Evolutionary conservation across 2,113 vertebrate genomes (phyloP), one percentile per base, ranked within the genome.

Genomic region (Rhineura floridana): DNA sequence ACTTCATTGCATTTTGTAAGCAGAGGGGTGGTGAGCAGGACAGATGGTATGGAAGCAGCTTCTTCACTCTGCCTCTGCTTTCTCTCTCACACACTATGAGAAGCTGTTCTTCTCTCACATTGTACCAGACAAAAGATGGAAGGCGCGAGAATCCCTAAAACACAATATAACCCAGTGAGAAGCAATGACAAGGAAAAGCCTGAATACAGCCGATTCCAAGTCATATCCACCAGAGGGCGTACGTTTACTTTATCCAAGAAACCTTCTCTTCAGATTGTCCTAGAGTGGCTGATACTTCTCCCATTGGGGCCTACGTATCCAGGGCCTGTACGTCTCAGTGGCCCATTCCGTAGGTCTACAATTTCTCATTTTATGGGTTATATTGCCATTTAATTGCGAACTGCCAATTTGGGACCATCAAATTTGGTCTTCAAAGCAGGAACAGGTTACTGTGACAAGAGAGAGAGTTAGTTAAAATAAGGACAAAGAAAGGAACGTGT

Each of bases 161-260:
- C 4, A 13, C 59, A 79, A 67, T 7, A 6, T 70, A 42, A n/a
- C 17, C 33, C 46, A 39, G 62, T 11, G 85, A 89, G 69, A 30
- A 63, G 0, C 1, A 0, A 62, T 0, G 6, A 9, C 11, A 69
- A 79, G n/a, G 44, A 82, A 0, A 0, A 77, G 88, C 11, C 42
- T 44, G 83, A 83, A 0, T 1, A 23, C 1, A 12, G 3, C 7
- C 80, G 89, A 84, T 75, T 95, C 92, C 91, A 79, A 39, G 8
- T 63, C 86, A 88, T 70, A 81, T 83, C 90, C 95, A 48, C 94
- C 94, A 95, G 95, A 94, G 95, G 95, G 94, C 93, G 91, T 91
- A 92, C 89, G 91, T 93, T 87, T 89, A 91, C 94, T 96, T 94
- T 92, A 88, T 96, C 84, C 0, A 25, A 21, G 28, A 3, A 0